Percentiles rank a stretch among this genome's conserved stretches.
These are phyloP conservation scores for Zapornia atra DNA, from an alignment of 2,113 vertebrate species.

Conservation along the genomic window DNA sequence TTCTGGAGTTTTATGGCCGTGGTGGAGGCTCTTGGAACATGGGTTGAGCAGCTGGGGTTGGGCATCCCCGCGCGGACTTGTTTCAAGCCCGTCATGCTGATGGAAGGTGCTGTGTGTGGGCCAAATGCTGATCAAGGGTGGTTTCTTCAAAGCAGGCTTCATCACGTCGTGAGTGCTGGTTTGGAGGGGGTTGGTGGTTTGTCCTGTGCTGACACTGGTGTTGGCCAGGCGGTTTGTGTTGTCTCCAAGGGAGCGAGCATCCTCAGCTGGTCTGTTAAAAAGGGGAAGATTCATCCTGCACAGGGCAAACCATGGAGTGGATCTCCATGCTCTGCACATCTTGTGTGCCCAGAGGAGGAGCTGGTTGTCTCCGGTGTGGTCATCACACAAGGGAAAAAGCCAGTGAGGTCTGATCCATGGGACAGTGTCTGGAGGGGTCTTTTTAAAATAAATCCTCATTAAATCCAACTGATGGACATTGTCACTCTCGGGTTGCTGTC, in stretches of 20 bases:
- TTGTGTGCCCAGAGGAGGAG: background rate
- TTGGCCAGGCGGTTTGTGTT: background rate
- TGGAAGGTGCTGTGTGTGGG: background rate
- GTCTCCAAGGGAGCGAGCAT: background rate
- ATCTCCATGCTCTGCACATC: background rate
- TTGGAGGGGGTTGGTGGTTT: too few relatives aligned
- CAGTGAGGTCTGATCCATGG: too few relatives aligned
- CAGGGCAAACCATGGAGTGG: background rate
- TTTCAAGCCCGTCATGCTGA: accelerated
- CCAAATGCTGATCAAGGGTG: background rate
- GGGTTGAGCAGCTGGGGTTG: background rate
- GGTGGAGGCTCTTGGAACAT: background rate
- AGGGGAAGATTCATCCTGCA: background rate
- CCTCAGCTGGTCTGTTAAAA: background rate
- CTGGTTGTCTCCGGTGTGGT: background rate
- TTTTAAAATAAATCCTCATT: too few relatives aligned
- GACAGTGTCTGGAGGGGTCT: too few relatives aligned
- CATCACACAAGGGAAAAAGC: too few relatives aligned
- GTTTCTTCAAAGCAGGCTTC: background rate
- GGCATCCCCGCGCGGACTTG: background rate
- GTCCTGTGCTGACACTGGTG: background rate
- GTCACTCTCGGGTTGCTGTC: too few relatives aligned
- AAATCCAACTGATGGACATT: too few relatives aligned
- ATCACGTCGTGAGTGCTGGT: background rate
- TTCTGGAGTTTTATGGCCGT: background rate